These are phyloP conservation scores for Eira barbara DNA, from an alignment of 2,113 vertebrate species.

Conservation along the genomic window DNA sequence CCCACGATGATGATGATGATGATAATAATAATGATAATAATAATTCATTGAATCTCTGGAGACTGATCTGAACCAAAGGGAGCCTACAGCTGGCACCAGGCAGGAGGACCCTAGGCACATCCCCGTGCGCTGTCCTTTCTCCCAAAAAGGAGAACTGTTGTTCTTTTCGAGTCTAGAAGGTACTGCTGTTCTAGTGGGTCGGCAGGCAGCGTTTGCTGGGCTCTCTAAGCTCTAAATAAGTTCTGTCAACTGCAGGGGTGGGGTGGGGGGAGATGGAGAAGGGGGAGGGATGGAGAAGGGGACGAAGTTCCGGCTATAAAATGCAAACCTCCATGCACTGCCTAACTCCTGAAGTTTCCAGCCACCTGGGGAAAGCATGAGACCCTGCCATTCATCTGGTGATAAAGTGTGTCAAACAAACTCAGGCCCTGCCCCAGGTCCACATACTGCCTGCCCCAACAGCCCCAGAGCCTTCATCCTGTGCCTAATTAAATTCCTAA, in stretches of 20 bases:
- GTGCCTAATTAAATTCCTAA: neutral
- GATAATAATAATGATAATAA: neutral
- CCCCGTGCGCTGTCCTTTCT: neutral
- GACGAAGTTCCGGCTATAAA: conserved; percentile 26
- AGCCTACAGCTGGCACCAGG: neutral
- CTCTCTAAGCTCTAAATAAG: neutral
- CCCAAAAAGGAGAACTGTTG: neutral
- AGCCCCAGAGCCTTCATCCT: neutral
- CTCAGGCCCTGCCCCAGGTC: neutral
- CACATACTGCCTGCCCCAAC: neutral
- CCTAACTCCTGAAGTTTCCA: neutral
- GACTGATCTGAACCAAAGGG: neutral
- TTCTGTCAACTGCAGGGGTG: neutral
- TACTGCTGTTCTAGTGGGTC: neutral
- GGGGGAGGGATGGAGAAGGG: fast-evolving
- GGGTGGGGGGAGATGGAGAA: no score
- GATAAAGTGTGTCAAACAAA: neutral
- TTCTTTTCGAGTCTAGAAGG: neutral
- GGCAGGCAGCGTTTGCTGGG: neutral
- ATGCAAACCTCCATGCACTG: conserved; percentile 21
- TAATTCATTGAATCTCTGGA: conserved; percentile 30
- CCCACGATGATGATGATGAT: neutral
- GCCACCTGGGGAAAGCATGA: neutral
- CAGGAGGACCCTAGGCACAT: neutral
- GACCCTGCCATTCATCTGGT: neutral